Conservation (phyloP, 2,797 vertebrate genomes). For the Protonibea diacanthus region DNA sequence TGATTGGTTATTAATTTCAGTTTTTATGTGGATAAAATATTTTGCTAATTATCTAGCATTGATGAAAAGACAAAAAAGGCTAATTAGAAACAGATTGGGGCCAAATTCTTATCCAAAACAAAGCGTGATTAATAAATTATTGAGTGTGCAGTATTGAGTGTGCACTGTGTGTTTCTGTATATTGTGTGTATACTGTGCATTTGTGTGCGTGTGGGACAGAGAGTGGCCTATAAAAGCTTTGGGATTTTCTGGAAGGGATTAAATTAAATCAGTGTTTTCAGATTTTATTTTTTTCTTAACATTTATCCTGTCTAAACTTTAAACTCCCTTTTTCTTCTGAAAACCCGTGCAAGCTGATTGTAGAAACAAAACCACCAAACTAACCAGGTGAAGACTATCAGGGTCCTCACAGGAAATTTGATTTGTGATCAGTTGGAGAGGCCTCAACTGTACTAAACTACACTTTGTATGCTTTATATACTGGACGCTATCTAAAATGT, state of each 20-base stretch:
- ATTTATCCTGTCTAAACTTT: not conserved
- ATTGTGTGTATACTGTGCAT: not conserved
- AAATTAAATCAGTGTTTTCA: slow-evolving; percentile 5
- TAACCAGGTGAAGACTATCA: not conserved
- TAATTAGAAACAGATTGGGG: slow-evolving; percentile 47
- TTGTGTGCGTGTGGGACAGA: not conserved
- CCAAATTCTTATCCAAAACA: slow-evolving; percentile 26
- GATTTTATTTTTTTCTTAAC: not conserved
- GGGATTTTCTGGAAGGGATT: not conserved
- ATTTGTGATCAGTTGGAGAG: not conserved
- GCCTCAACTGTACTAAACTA: not conserved
- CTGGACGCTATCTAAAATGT: not conserved
- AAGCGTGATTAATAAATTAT: slow-evolving; percentile 23
- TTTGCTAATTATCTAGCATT: slow-evolving; percentile 22
- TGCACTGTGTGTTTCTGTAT: not conserved
- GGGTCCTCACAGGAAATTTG: not conserved
- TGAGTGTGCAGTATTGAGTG: not conserved
- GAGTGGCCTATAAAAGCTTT: not conserved
- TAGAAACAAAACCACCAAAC: not conserved
- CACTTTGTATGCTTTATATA: not conserved
- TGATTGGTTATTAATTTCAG: slow-evolving; percentile 15
- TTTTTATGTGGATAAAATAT: slow-evolving; percentile 15
- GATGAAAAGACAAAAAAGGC: slow-evolving; percentile 19
- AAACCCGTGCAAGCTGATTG: no score
- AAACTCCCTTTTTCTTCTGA: not conserved